phyloP scores from a whole-genome alignment of 2,113 vertebrate genomes.

The Pituophis catenifer region DNA sequence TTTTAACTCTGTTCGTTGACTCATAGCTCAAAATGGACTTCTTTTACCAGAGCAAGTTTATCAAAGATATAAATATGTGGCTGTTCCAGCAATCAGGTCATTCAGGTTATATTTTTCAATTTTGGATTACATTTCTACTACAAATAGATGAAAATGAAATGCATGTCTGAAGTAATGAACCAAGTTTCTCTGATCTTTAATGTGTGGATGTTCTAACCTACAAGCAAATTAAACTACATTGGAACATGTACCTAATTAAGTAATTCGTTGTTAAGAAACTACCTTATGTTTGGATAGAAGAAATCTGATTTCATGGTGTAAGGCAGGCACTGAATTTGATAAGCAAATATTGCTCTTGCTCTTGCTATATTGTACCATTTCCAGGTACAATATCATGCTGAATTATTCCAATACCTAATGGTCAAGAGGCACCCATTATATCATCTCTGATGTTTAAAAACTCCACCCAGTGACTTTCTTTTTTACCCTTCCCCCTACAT shows the following conservation, averaged over 20 bases:
- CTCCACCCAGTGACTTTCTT: not conserved
- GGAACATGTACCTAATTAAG: not conserved
- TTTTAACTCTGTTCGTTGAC: not conserved
- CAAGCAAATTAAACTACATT: slow-evolving; percentile 15
- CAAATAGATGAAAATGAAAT: not conserved
- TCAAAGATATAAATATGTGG: not conserved
- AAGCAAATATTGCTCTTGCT: not conserved
- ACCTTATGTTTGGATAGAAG: not conserved
- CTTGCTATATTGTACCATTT: too few species aligned
- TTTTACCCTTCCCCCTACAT: not conserved
- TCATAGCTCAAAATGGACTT: not conserved
- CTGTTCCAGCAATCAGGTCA: not conserved
- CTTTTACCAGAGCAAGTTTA: not conserved
- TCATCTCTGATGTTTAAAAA: not conserved
- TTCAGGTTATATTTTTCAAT: not conserved
- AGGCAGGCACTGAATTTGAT: not conserved
- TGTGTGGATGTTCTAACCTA: not conserved
- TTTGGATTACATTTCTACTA: not conserved
- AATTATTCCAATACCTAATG: slow-evolving; percentile 56
- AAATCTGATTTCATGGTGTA: not conserved
- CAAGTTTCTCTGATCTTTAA: not conserved
- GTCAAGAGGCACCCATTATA: not conserved
- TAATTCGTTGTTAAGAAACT: not conserved
- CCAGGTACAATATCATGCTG: slow-evolving; percentile 3
- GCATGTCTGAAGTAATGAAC: not conserved